Evolutionary conservation across 1,140 invertebrate species (phyloP), one percentile per base, ranked within the genome.

Genomic region (Rhagoletis zephyria): DNA sequence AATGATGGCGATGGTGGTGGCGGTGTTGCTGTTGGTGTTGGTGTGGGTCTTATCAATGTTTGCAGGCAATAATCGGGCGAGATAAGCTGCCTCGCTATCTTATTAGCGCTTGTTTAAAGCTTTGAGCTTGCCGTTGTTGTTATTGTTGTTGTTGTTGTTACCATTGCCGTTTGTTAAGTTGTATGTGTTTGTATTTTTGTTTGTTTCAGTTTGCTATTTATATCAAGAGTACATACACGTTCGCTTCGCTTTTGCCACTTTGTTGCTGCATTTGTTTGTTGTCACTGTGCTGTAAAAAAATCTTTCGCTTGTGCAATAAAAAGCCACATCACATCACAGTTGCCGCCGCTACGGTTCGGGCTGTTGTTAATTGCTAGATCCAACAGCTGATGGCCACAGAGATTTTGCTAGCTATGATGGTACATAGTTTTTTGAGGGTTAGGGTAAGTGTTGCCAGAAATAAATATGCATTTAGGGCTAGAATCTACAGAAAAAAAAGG

Each of bases 81-180:
- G 70, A 74, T 74, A 74, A 74, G 70, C 70, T 74, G 70, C 7
- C 40, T 5, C 70, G 45, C 45, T 74, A 48, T 74, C 70, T 74
- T 74, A 74, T 74, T 74, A 74, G 70, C 70, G 70, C 45, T 74
- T 51, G 64, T 67, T 67, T 67, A 67, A 67, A 40, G 64, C 64
- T 51, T 30, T 45, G 70, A 45, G 70, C 70, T n/a, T 74, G 14
- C 6, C 45, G 16, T 30, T 48, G 63, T 12, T 67, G 10, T 74
- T 74, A 4, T 14, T 48, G n/a, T n/a, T n/a, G n/a, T n/a, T n/a
- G 67, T 51, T 74, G 40, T 3, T 74, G 42, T 48, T 48, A 30
- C 12, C n/a, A 12, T 14, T 63, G 16, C 16, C 16, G 4, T 3
- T 14, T 63, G 12, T 3, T 63, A 4, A 14, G 1, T 14, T 14